Conservation (phyloP, 1,140 invertebrate genomes). For the Brachionus rotundiformis region DNA sequence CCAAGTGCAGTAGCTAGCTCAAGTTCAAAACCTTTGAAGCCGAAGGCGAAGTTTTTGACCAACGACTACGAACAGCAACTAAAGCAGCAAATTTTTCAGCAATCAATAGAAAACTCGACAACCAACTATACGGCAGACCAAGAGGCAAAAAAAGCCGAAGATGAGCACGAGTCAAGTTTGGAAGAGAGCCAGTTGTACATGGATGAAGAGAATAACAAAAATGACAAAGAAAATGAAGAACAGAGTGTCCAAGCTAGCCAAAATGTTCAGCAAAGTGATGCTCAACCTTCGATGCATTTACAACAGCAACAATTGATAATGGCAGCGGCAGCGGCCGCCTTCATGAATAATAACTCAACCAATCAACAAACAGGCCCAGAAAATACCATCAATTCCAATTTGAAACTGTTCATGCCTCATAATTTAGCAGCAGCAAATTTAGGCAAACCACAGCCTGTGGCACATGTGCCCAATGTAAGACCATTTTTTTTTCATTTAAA, state of each 20-base stretch:
- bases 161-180: slow-evolving; percentile 7
- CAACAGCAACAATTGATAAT: slow-evolving; percentile 41
- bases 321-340: slow-evolving; percentile 9
- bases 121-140: neutral
- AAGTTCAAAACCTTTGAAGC: neutral
- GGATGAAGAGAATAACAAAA: slow-evolving; percentile 33
- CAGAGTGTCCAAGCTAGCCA: neutral
- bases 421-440: too few relatives aligned
- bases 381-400: slow-evolving; percentile 4
- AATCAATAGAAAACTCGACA: slow-evolving; percentile 14
- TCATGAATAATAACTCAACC: neutral
- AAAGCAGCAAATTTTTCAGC: slow-evolving; percentile 29
- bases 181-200: slow-evolving; percentile 44
- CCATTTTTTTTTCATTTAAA: neutral
- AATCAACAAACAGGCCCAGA: neutral
- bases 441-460: neutral
- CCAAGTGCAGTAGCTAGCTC: neutral
- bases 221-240: slow-evolving; percentile 23
- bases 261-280: neutral
- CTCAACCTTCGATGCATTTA: neutral
- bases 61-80: slow-evolving; percentile 27
- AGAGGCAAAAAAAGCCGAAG: neutral
- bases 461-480: slow-evolving; percentile 29
- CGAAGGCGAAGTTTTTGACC: neutral
- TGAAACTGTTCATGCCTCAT: slow-evolving; percentile 22